These are phyloP conservation scores for Octomys mimax DNA, from an alignment of 2,797 vertebrate genomes.

Conservation along the genomic window DNA sequence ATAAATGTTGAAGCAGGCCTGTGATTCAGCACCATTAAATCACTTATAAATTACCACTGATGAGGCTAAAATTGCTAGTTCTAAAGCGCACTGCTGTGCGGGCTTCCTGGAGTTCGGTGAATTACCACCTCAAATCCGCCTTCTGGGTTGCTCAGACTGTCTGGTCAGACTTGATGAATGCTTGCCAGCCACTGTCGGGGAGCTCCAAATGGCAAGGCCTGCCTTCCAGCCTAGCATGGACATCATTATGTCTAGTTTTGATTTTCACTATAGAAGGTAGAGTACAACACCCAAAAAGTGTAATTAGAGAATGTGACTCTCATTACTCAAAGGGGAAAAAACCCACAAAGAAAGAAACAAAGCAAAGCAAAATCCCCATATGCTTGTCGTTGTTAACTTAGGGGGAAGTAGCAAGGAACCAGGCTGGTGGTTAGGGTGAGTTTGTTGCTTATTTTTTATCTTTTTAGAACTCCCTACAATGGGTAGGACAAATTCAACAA, in stretches of 20 bases:
- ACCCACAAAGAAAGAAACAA: not conserved
- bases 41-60: slow-evolving; percentile 76
- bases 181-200: slow-evolving; percentile 61
- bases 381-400: slow-evolving; percentile 25
- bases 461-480: slow-evolving; percentile 12
- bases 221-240: slow-evolving; percentile 60
- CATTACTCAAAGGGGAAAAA: not conserved
- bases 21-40: slow-evolving; percentile 79
- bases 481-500: slow-evolving; percentile 50
- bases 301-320: slow-evolving; percentile 71
- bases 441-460: not conserved
- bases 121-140: slow-evolving; percentile 72
- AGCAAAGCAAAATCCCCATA: not conserved
- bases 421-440: not conserved
- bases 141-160: slow-evolving; percentile 4
- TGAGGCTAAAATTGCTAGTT: slow-evolving; percentile 80
- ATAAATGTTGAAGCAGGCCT: slow-evolving; percentile 75
- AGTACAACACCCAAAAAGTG: slow-evolving; percentile 68
- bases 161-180: slow-evolving; percentile 73
- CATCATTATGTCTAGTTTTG: slow-evolving; percentile 69
- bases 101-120: slow-evolving; percentile 73
- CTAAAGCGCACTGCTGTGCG: slow-evolving; percentile 69
- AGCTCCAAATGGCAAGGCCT: slow-evolving; percentile 45
- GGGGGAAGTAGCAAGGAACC: not conserved
- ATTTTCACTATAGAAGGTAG: slow-evolving; percentile 62